Evolutionary conservation across 2,888 invertebrate species (phyloP).

Genomic region (Dolichomitus sp.): DNA sequence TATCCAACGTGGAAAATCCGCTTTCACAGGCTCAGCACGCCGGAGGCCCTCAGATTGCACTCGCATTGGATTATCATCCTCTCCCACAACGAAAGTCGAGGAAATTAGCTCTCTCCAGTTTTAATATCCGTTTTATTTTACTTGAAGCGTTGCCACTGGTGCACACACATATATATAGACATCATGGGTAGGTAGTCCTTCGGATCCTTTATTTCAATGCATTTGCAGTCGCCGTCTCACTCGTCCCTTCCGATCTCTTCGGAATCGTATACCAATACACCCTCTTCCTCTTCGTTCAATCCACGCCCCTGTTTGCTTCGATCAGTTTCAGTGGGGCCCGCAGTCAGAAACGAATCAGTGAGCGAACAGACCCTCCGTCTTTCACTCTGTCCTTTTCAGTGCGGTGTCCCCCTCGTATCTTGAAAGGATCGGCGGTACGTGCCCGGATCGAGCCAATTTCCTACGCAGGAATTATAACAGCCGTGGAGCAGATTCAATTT

Average conservation of each 20-base stretch:
- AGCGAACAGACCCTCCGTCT: constrained; percentile 12
- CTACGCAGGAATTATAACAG: constrained; percentile 72
- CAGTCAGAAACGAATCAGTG: constrained; percentile 12
- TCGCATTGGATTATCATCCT: constrained; percentile 59
- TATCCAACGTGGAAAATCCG: constrained; percentile 48
- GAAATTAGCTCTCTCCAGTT: constrained; percentile 81
- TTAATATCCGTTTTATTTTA: constrained; percentile 83
- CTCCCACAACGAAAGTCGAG: constrained; percentile 72
- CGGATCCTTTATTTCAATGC: constrained; percentile 45
- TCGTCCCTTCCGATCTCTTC: constrained; percentile 46
- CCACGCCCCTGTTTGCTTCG: constrained; percentile 37
- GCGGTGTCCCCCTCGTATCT: constrained; percentile 22
- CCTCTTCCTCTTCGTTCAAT: constrained; percentile 6
- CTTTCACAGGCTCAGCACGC: constrained; percentile 17
- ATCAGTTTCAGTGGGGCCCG: constrained; percentile 40
- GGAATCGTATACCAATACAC: constrained; percentile 42
- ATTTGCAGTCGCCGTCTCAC: constrained; percentile 45
- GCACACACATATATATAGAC: constrained; percentile 11
- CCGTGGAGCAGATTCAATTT: constrained; percentile 72
- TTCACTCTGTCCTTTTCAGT: neutral
- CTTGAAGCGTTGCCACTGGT: constrained; percentile 66
- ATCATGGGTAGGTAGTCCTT: neutral
- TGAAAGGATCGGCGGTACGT: constrained; percentile 56
- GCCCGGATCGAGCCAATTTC: constrained; percentile 74
- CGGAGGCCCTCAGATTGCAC: constrained; percentile 51